Evolutionary conservation across 2,888 invertebrate species (phyloP).

Genomic region (Lithophane semibrunnea): DNA sequence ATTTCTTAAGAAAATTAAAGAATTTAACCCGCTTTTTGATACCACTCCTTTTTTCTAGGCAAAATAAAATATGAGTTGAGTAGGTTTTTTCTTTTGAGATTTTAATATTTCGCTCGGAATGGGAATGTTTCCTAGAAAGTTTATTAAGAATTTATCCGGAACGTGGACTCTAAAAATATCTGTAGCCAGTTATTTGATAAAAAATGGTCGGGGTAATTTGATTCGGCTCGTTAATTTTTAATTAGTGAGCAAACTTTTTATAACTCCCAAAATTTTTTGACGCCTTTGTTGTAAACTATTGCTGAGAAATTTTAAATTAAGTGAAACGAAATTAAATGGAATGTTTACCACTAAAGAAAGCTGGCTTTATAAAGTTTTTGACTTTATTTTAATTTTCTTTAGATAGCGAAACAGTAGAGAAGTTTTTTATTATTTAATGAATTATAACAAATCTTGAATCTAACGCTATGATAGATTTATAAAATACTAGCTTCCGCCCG

Average conservation of each 20-base stretch:
- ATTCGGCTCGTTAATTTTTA: slow-evolving; percentile 64
- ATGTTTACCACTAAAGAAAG: slow-evolving; percentile 27
- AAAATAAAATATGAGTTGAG: slow-evolving; percentile 80
- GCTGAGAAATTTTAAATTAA: slow-evolving; percentile 33
- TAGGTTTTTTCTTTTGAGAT: slow-evolving; percentile 73
- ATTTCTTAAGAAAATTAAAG: slow-evolving; percentile 86
- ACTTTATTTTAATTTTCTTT: slow-evolving; percentile 26
- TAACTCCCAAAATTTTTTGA: slow-evolving; percentile 49
- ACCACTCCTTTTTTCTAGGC: slow-evolving; percentile 73
- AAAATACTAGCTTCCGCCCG: too few relatives aligned
- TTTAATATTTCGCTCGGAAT: slow-evolving; percentile 74
- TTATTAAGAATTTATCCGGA: slow-evolving; percentile 76
- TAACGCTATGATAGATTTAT: too few relatives aligned
- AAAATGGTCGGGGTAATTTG: slow-evolving; percentile 62
- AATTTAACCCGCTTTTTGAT: slow-evolving; percentile 81
- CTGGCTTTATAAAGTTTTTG: slow-evolving; percentile 16
- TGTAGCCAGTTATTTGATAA: slow-evolving; percentile 66
- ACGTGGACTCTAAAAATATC: slow-evolving; percentile 57
- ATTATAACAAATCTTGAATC: too few relatives aligned
- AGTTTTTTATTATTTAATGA: too few relatives aligned
- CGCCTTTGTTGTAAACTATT: slow-evolving; percentile 51
- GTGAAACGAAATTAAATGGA: slow-evolving; percentile 41
- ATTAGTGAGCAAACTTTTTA: slow-evolving; percentile 56
- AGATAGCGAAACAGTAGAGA: too few relatives aligned
- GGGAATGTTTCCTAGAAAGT: slow-evolving; percentile 69